phyloP scores from a whole-genome alignment of 92 coral and sea anemone genomes.

The Paragorgia papillata region DNA sequence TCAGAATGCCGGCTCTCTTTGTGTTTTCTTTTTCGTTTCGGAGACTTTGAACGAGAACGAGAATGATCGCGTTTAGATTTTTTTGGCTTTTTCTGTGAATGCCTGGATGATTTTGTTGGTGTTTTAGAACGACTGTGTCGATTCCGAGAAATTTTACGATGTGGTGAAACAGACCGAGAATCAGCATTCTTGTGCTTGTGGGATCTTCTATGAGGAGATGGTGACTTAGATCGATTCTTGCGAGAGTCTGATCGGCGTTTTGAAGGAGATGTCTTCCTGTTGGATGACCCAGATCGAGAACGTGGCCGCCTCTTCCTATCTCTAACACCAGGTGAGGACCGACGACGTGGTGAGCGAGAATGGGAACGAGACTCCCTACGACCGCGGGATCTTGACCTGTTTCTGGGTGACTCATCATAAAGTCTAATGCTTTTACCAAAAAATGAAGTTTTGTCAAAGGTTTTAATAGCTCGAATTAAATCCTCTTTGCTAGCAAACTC shows the following conservation, averaged over 20 bases:
- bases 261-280: slow-evolving; percentile 31
- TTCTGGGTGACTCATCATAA: slow-evolving; percentile 80
- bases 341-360: slow-evolving; percentile 56
- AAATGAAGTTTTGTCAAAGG: slow-evolving; percentile 77
- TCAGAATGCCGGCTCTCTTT: background rate
- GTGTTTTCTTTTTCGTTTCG: slow-evolving; percentile 2
- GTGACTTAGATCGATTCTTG: slow-evolving; percentile 53
- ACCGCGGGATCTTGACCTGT: slow-evolving; percentile 63
- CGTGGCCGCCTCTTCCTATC: slow-evolving; percentile 4
- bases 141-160: slow-evolving; percentile 23
- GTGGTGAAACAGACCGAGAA: slow-evolving; percentile 19
- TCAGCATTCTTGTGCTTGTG: slow-evolving; percentile 47
- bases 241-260: slow-evolving; percentile 50
- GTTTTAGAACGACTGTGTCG: slow-evolving; percentile 10
- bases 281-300: slow-evolving; percentile 64
- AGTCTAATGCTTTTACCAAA: slow-evolving; percentile 79
- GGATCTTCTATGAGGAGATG: slow-evolving; percentile 61
- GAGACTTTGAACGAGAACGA: slow-evolving; percentile 51
- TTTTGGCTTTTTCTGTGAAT: slow-evolving; percentile 6
- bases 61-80: slow-evolving; percentile 26
- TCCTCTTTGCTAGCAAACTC: slow-evolving; percentile 84
- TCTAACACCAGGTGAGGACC: slow-evolving; percentile 1
- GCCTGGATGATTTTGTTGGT: slow-evolving; percentile 28
- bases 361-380: slow-evolving; percentile 52
- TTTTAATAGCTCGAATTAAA: slow-evolving; percentile 76